A percentile compares a stretch with the other conserved stretches of the same genome.
phyloP scores from a whole-genome alignment of 1,140 invertebrate species.

The Proctacanthus coquilletti region DNA sequence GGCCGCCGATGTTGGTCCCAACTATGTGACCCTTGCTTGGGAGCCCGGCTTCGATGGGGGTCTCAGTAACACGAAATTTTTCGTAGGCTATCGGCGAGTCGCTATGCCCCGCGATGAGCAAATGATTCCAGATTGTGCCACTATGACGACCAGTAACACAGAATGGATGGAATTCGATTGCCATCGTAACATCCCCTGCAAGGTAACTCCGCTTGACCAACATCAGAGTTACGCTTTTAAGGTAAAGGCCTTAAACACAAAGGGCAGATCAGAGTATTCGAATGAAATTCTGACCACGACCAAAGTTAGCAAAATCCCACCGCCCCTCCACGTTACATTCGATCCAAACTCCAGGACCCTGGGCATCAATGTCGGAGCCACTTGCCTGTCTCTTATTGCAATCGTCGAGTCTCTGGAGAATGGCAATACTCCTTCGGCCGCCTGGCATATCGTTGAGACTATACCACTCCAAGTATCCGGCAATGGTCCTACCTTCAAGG shows the following conservation, averaged over 20 bases:
- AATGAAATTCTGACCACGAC: slow-evolving; percentile 63
- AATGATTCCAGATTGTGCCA: slow-evolving; percentile 42
- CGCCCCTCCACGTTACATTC: slow-evolving; percentile 63
- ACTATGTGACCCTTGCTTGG: slow-evolving; percentile 64
- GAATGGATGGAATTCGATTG: slow-evolving; percentile 73
- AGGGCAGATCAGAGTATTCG: slow-evolving; percentile 70
- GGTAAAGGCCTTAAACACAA: slow-evolving; percentile 73
- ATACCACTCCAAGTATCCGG: slow-evolving; percentile 51
- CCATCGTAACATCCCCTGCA: slow-evolving; percentile 69
- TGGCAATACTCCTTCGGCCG: slow-evolving; percentile 36
- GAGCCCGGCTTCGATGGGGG: slow-evolving; percentile 82
- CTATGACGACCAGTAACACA: slow-evolving; percentile 38
- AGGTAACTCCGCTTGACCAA: slow-evolving; percentile 65
- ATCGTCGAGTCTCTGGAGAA: slow-evolving; percentile 50
- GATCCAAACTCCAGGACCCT: slow-evolving; percentile 58
- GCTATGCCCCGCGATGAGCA: slow-evolving; percentile 38
- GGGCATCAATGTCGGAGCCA: slow-evolving; percentile 58
- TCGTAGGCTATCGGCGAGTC: slow-evolving; percentile 56
- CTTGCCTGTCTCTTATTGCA: slow-evolving; percentile 55
- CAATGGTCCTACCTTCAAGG: slow-evolving; percentile 45
- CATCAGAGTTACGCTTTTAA: slow-evolving; percentile 71
- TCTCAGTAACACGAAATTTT: slow-evolving; percentile 66
- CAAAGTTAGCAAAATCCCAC: slow-evolving; percentile 66
- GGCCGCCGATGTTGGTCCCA: slow-evolving; percentile 52
- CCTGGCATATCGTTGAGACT: slow-evolving; percentile 55